A percentile compares a stretch with the other conserved stretches of the same genome.
phyloP scores from a whole-genome alignment of 2,797 vertebrate species.

The Taeniopygia guttata region DNA sequence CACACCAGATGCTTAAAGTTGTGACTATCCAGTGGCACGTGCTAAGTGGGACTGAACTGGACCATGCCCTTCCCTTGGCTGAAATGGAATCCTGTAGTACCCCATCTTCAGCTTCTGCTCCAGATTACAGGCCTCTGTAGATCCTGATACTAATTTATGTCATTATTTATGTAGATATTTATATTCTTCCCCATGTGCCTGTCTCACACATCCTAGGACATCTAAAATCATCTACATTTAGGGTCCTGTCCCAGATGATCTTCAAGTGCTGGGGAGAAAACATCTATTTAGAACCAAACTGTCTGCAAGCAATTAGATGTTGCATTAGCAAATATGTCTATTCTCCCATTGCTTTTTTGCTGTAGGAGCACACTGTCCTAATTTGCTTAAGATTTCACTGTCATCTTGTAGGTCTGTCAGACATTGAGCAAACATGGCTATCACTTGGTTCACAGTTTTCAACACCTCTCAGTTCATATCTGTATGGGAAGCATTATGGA shows the following conservation, averaged over 20 bases:
- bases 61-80: background rate
- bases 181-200: background rate
- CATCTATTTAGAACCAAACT: background rate
- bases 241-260: background rate
- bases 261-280: background rate
- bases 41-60: background rate
- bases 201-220: background rate
- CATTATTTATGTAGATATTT: background rate
- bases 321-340: background rate
- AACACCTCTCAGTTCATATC: background rate
- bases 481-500: background rate
- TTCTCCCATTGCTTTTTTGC: background rate
- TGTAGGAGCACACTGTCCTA: background rate
- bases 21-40: background rate
- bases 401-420: background rate
- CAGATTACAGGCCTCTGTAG: fast-evolving
- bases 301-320: background rate
- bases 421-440: background rate
- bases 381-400: background rate
- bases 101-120: background rate
- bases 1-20: background rate
- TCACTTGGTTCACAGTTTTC: background rate
- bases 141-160: background rate
- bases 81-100: background rate
- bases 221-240: background rate